Percentiles rank a stretch among this genome's conserved stretches.
Conservation (phyloP, 2,888 invertebrate species). For the Hydrotaea cyrtoneurina region DNA sequence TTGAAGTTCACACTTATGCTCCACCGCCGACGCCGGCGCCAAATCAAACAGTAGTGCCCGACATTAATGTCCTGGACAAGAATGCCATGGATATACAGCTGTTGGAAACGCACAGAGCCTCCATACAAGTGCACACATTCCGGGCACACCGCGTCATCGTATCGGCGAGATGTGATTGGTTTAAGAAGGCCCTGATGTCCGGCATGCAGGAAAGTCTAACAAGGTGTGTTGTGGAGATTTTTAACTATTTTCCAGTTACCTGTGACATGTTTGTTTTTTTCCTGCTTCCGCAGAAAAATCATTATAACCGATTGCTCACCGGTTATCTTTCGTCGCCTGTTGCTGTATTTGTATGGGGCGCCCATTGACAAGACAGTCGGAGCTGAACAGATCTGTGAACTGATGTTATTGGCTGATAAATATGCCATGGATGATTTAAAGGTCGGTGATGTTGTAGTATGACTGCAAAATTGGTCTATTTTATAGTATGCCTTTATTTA, state of each 20-base stretch:
- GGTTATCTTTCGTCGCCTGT: conserved; percentile 83
- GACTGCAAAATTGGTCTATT: neutral
- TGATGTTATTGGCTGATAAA: conserved; percentile 85
- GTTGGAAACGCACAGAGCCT: conserved; percentile 50
- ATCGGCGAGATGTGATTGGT: conserved; percentile 87
- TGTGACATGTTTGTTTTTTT: conserved; percentile 66
- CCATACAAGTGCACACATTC: conserved; percentile 79
- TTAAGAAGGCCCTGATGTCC: conserved; percentile 85
- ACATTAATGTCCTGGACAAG: conserved; percentile 41
- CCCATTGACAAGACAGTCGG: conserved; percentile 82
- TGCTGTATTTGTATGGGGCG: conserved; percentile 85
- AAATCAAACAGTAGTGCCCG: conserved; percentile 35
- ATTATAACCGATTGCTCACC: conserved; percentile 85
- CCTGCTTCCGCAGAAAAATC: conserved; percentile 86
- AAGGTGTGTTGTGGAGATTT: too few relatives aligned
- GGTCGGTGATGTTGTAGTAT: conserved; percentile 66
- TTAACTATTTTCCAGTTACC: neutral
- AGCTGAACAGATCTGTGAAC: conserved; percentile 84
- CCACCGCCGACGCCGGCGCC: neutral
- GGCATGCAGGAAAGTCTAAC: conserved; percentile 88
- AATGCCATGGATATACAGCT: conserved; percentile 50
- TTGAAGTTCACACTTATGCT: conserved; percentile 81
- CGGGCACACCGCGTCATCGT: conserved; percentile 85
- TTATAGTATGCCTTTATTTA: neutral
- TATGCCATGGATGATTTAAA: conserved; percentile 85